Percentiles rank a stretch among this genome's conserved stretches.
These are phyloP conservation scores for Heterotis niloticus DNA, from an alignment of 2,113 vertebrate genomes.

Conservation along the genomic window DNA sequence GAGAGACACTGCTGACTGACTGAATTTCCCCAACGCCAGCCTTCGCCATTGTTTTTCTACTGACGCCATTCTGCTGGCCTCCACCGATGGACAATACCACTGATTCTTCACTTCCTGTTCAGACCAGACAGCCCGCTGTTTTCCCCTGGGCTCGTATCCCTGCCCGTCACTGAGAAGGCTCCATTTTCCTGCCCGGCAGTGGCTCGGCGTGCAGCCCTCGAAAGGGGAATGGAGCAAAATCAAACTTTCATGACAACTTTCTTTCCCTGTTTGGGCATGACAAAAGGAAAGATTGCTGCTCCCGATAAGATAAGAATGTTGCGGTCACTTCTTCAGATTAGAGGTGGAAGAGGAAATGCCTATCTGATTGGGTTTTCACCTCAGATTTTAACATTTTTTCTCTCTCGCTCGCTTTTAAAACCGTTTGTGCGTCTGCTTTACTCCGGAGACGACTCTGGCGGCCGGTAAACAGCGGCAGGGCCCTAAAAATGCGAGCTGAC, in stretches of 20 bases:
- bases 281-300: conserved; percentile 47
- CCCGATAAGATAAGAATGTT: conserved; percentile 43
- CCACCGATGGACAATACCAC: conserved; percentile 55
- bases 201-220: conserved; percentile 49
- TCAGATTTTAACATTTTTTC: conserved; percentile 12
- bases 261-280: conserved; percentile 49
- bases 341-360: conserved; percentile 31
- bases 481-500: conserved; percentile 49
- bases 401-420: neutral
- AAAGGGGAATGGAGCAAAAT: conserved; percentile 42
- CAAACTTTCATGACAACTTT: conserved; percentile 38
- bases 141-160: conserved; percentile 64
- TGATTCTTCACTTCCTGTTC: conserved; percentile 63
- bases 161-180: conserved; percentile 56
- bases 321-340: conserved; percentile 29
- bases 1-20: conserved; percentile 48
- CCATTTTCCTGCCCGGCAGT: conserved; percentile 45
- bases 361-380: conserved; percentile 32
- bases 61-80: conserved; percentile 49
- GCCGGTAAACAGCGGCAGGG: conserved; percentile 45
- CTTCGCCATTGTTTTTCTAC: conserved; percentile 54
- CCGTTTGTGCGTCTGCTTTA: conserved; percentile 33
- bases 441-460: conserved; percentile 41
- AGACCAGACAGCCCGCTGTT: conserved; percentile 64
- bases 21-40: conserved; percentile 53